A percentile compares a stretch with the other conserved stretches of the same genome.
Conservation (phyloP, 1,140 invertebrate genomes). For the Trachymyrmex cornetzi region DNA sequence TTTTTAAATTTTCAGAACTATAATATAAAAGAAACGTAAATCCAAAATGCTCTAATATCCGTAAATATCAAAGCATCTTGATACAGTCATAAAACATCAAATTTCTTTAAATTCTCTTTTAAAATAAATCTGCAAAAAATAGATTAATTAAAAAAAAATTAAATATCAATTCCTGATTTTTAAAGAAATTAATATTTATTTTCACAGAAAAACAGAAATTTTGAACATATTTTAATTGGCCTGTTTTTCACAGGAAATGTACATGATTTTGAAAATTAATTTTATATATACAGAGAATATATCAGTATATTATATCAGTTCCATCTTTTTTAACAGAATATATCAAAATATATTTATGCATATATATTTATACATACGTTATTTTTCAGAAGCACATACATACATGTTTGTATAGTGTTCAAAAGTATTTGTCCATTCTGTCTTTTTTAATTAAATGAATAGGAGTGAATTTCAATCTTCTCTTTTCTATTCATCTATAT, state of each 20-base stretch:
- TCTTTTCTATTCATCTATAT: too few relatives aligned
- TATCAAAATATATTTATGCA: neutral
- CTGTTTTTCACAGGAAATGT: neutral
- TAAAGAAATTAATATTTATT: neutral
- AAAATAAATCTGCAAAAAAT: neutral
- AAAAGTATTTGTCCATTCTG: too few relatives aligned
- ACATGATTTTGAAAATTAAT: neutral
- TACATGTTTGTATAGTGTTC: too few relatives aligned
- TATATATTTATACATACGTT: constrained; percentile 3
- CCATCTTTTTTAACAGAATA: neutral
- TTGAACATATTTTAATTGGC: neutral
- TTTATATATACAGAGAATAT: neutral
- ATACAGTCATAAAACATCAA: neutral
- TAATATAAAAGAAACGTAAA: neutral
- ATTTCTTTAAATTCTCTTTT: constrained; percentile 18
- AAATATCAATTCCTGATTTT: neutral
- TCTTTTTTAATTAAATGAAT: too few relatives aligned
- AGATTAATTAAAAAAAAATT: constrained; percentile 3
- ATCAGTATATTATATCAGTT: neutral
- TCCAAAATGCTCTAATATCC: neutral
- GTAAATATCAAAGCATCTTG: neutral
- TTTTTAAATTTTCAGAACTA: neutral
- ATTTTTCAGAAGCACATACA: constrained; percentile 3
- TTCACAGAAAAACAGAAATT: constrained; percentile 6
- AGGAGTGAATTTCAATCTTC: too few relatives aligned